Percentiles rank a stretch among this genome's conserved stretches.
These are phyloP conservation scores for Sminthurides aquaticus DNA, from an alignment of 2,888 invertebrate species.

Conservation along the genomic window DNA sequence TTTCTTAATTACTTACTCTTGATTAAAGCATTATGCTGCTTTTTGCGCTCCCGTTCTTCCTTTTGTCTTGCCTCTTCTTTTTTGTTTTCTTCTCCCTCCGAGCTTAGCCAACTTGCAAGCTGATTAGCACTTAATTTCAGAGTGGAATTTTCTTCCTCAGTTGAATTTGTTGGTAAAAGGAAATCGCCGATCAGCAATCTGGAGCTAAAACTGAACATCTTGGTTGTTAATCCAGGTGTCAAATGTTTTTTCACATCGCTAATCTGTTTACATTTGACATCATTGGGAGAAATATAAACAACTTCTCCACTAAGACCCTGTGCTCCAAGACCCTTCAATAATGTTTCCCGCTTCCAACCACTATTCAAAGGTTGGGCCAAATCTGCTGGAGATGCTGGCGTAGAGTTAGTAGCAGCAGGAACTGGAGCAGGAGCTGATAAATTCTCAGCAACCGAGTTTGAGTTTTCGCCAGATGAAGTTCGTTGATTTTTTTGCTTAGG, in stretches of 20 bases:
- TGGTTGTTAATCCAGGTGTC: slow-evolving; percentile 61
- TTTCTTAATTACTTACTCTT: slow-evolving; percentile 46
- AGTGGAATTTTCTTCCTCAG: slow-evolving; percentile 15
- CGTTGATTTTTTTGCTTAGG: background rate
- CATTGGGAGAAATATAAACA: slow-evolving; percentile 67
- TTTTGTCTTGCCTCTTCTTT: slow-evolving; percentile 25
- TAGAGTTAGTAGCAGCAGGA: background rate
- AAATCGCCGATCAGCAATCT: slow-evolving; percentile 85
- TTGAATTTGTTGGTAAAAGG: slow-evolving; percentile 57
- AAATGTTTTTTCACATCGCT: slow-evolving; percentile 63
- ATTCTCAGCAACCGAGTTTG: background rate
- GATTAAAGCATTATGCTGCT: slow-evolving; percentile 83
- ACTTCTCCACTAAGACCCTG: slow-evolving; percentile 90
- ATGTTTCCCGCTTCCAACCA: slow-evolving; percentile 90
- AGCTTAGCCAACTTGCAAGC: slow-evolving; percentile 31
- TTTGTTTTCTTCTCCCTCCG: slow-evolving; percentile 27
- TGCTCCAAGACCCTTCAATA: slow-evolving; percentile 76
- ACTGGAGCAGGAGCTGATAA: background rate
- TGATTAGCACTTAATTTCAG: slow-evolving; percentile 30
- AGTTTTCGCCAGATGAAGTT: background rate
- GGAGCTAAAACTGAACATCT: slow-evolving; percentile 88
- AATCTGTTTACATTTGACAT: slow-evolving; percentile 57
- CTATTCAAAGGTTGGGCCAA: slow-evolving; percentile 59
- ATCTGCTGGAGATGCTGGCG: slow-evolving; percentile 47
- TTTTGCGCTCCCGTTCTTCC: slow-evolving; percentile 77